Conservation (phyloP, 2,113 vertebrate genomes). For the Nannospalax galili region DNA sequence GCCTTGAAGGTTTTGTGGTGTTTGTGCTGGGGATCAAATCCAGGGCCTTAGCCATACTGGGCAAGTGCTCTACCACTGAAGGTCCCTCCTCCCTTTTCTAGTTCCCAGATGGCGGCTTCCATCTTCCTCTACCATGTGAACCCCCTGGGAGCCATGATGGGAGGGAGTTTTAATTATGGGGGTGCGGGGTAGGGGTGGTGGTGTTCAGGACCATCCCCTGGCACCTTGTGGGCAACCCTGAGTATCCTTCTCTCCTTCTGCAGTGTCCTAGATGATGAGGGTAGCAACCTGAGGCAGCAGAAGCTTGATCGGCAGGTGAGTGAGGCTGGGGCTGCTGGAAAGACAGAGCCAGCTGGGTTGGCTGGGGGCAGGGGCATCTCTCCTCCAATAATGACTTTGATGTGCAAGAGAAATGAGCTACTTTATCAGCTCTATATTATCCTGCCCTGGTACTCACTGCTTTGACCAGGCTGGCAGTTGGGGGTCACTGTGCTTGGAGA, state of each 20-base stretch:
- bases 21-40: neutral
- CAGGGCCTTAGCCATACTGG: neutral
- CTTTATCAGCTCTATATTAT: neutral
- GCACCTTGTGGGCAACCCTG: neutral
- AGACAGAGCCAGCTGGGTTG: neutral
- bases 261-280: constrained; percentile 98
- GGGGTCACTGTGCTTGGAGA: too few relatives aligned
- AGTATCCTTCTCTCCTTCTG: constrained; percentile 73
- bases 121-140: neutral
- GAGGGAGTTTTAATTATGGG: neutral
- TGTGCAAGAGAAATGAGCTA: neutral
- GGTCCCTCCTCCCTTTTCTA: neutral
- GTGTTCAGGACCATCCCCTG: neutral
- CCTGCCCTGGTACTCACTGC: rapidly evolving
- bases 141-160: neutral
- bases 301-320: constrained; percentile 98
- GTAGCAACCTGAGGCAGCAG: constrained; percentile 96
- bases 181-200: too few relatives aligned
- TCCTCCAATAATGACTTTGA: neutral
- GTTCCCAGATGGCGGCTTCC: neutral
- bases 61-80: neutral
- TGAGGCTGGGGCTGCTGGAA: neutral
- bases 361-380: neutral
- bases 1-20: neutral
- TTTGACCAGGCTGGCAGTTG: neutral